These are phyloP conservation scores for Coracias cyanogaster DNA, from an alignment of 2,797 vertebrate genomes.

Conservation along the genomic window DNA sequence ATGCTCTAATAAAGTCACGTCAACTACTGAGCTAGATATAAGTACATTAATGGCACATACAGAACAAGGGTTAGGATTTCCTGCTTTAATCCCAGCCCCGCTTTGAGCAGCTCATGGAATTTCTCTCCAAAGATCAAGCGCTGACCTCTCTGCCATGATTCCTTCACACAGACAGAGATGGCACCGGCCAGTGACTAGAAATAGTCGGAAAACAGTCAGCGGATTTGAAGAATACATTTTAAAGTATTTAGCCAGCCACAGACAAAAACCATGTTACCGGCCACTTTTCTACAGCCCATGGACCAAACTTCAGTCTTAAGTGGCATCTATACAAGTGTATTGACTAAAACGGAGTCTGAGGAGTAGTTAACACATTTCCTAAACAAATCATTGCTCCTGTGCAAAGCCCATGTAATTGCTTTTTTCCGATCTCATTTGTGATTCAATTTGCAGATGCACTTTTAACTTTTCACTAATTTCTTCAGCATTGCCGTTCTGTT, in stretches of 20 bases:
- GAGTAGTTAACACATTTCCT: background rate
- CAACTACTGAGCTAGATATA: accelerated
- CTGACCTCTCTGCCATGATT: background rate
- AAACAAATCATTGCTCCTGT: background rate
- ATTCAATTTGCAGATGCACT: background rate
- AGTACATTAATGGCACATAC: background rate
- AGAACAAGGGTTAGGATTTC: background rate
- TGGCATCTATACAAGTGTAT: background rate
- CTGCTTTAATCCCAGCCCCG: background rate
- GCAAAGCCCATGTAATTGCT: background rate
- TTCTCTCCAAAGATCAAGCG: background rate
- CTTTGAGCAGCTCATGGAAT: background rate
- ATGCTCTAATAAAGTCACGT: background rate
- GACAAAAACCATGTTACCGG: background rate
- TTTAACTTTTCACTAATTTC: background rate
- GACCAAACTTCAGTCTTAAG: background rate
- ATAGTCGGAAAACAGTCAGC: background rate
- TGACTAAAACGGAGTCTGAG: background rate
- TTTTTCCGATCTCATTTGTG: background rate
- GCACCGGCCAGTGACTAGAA: background rate
- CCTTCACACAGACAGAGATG: background rate
- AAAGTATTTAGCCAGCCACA: background rate
- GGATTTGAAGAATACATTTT: background rate
- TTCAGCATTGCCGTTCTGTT: background rate
- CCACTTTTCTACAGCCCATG: background rate